These are phyloP conservation scores for Mirounga angustirostris DNA, from an alignment of 2,113 vertebrate genomes.

Conservation along the genomic window DNA sequence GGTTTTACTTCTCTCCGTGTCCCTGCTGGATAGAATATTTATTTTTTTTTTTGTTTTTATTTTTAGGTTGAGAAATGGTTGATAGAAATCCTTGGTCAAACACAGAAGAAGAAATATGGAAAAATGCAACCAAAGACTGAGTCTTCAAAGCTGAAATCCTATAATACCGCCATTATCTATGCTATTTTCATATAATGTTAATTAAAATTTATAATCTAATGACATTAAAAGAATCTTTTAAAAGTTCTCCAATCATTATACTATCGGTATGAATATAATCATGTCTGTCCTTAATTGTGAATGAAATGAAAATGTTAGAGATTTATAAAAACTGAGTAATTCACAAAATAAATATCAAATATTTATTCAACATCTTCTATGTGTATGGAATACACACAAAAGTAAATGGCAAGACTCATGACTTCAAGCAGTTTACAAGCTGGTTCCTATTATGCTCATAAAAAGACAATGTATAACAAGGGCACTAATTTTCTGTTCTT, in stretches of 20 bases:
- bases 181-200: background rate
- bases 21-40: background rate
- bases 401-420: background rate
- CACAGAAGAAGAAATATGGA: background rate
- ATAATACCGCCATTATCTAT: background rate
- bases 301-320: background rate
- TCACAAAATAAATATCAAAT: slow-evolving; percentile 4
- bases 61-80: background rate
- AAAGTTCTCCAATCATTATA: background rate
- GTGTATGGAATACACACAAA: background rate
- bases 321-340: background rate
- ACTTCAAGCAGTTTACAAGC: background rate
- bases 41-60: background rate
- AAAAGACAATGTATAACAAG: background rate
- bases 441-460: background rate
- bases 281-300: background rate
- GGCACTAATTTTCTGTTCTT: background rate
- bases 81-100: background rate
- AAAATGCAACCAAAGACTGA: background rate
- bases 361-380: background rate
- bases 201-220: background rate
- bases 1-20: background rate
- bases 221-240: background rate
- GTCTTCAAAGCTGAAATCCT: background rate
- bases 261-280: background rate